These are phyloP conservation scores for Agrenia bidenticulata DNA, from an alignment of 2,888 invertebrate genomes.

Conservation along the genomic window DNA sequence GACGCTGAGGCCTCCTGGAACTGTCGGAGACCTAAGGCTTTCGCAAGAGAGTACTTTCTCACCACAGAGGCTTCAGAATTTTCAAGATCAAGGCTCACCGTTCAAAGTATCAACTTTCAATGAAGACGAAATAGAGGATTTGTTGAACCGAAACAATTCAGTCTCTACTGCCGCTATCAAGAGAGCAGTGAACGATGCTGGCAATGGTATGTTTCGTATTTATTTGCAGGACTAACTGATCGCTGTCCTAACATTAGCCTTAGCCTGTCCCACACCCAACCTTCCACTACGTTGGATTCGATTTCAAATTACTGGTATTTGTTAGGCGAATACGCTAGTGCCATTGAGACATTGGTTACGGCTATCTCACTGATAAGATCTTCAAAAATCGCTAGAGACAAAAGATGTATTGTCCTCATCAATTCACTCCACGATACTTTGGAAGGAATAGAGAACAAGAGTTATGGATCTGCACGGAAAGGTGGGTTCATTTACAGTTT, in stretches of 20 bases:
- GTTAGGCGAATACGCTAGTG: constrained; percentile 87
- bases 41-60: too few species aligned
- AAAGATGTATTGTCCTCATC: constrained; percentile 94
- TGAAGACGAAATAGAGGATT: constrained; percentile 62
- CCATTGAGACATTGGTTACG: constrained; percentile 96
- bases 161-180: constrained; percentile 96
- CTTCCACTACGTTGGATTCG: too few species aligned
- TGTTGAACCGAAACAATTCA: constrained; percentile 93
- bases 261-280: too few species aligned
- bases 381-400: constrained; percentile 92
- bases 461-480: constrained; percentile 67
- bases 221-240: too few species aligned
- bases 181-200: constrained; percentile 93
- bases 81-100: too few species aligned
- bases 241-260: too few species aligned
- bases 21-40: too few species aligned
- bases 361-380: constrained; percentile 98
- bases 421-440: constrained; percentile 94
- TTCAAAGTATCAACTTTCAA: too few species aligned
- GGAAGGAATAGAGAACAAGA: constrained; percentile 95
- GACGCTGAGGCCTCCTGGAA: too few species aligned
- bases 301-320: background rate
- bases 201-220: too few species aligned
- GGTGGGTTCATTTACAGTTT: background rate
- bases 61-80: too few species aligned